These are phyloP conservation scores for Oncorhynchus keta DNA, from an alignment of 2,113 vertebrate species.

Conservation along the genomic window DNA sequence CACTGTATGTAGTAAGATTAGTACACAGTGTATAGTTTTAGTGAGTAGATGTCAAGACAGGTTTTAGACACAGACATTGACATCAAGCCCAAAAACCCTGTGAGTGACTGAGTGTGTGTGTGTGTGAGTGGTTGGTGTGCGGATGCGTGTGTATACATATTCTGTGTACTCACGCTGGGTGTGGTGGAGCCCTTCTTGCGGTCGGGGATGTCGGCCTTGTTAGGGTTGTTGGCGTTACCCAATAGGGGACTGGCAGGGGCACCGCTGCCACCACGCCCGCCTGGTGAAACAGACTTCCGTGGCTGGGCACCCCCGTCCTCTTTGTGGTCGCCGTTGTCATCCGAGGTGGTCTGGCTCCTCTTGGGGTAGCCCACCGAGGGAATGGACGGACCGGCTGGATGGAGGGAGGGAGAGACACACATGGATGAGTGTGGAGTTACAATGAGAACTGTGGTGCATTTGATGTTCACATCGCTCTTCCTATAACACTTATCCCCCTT, in stretches of 20 bases:
- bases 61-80: no score
- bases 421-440: not conserved
- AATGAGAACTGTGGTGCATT: not conserved
- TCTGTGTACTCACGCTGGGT: constrained; percentile 78
- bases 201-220: constrained; percentile 97
- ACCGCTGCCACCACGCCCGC: constrained; percentile 76
- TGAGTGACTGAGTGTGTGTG: no score
- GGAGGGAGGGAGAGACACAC: constrained; percentile 4
- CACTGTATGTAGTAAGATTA: no score
- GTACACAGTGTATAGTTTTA: no score
- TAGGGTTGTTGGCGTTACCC: constrained; percentile 94
- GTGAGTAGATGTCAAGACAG: no score
- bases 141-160: no score
- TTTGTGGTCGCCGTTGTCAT: constrained; percentile 80
- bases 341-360: constrained; percentile 87
- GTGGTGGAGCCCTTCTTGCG: constrained; percentile 87
- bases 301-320: constrained; percentile 84
- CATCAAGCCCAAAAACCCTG: no score
- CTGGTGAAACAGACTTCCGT: constrained; percentile 80
- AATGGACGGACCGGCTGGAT: constrained; percentile 77
- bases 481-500: no score
- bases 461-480: no score
- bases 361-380: constrained; percentile 87
- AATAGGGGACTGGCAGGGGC: constrained; percentile 88
- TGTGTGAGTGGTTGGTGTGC: no score